These are phyloP conservation scores for Cydia strobilella DNA, from an alignment of 1,140 invertebrate genomes.

Conservation along the genomic window DNA sequence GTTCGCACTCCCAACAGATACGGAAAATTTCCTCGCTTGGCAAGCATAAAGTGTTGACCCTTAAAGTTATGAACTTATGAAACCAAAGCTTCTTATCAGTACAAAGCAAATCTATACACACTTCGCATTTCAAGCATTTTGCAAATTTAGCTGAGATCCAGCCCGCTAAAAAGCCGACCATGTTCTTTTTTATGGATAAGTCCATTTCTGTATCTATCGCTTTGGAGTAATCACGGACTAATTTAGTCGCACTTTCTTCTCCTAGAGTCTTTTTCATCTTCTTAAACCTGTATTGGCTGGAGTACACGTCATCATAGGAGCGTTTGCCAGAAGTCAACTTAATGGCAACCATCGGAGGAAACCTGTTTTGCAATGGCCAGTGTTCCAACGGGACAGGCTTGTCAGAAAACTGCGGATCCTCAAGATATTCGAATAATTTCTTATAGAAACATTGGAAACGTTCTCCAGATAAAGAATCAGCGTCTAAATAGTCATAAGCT, in stretches of 20 bases:
- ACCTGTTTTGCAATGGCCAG: background rate
- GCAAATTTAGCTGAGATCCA: background rate
- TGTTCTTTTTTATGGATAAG: background rate
- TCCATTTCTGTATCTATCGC: background rate
- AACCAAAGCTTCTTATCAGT: background rate
- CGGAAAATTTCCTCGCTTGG: background rate
- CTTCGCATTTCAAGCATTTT: background rate
- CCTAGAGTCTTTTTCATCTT: background rate
- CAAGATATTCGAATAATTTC: background rate
- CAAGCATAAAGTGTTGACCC: background rate
- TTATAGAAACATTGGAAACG: background rate
- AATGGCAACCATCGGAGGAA: background rate
- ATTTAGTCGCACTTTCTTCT: background rate
- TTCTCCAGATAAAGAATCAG: background rate
- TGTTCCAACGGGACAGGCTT: background rate
- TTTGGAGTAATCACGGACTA: background rate
- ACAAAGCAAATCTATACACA: background rate
- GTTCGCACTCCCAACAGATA: background rate
- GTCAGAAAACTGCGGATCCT: background rate
- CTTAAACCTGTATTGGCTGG: background rate
- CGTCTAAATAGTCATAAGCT: background rate
- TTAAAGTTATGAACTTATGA: background rate
- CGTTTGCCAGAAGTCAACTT: background rate
- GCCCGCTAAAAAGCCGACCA: background rate
- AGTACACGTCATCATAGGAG: background rate